Evolutionary conservation across 2,797 vertebrate genomes (phyloP).

Genomic region (Tokudaia muenninki): DNA sequence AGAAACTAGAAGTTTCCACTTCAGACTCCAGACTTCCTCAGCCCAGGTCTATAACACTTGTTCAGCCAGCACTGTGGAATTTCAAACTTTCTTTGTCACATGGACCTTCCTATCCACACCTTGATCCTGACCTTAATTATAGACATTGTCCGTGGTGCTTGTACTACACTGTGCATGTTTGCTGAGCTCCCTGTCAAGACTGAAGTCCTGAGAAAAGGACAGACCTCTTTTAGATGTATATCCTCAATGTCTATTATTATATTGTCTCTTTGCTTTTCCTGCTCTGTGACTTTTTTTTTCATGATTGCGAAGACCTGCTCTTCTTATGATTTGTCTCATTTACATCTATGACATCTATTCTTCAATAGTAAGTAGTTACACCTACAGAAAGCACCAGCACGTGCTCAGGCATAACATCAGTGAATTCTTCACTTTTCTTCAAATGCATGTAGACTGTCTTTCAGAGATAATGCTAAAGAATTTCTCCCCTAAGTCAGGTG

Average conservation of each 20-base stretch:
- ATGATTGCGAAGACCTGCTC: background rate
- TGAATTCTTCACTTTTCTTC: background rate
- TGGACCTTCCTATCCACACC: no score
- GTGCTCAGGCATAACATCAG: background rate
- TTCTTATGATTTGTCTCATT: background rate
- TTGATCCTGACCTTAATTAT: background rate
- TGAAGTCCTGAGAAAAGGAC: background rate
- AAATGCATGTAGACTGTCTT: background rate
- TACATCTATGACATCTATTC: background rate
- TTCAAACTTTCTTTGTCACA: background rate
- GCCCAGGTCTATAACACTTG: background rate
- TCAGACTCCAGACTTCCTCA: background rate
- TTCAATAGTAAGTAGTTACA: background rate
- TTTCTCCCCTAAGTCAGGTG: background rate
- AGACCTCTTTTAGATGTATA: background rate
- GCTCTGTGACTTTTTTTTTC: background rate
- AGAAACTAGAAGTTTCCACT: no score
- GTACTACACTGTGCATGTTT: background rate
- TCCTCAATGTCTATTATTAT: background rate
- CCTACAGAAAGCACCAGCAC: background rate
- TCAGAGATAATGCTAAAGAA: background rate
- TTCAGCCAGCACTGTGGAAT: background rate
- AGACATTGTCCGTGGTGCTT: background rate
- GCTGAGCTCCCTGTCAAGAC: background rate
- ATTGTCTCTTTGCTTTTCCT: background rate